These are phyloP conservation scores for Cyphomyrus plagiostoma DNA, from an alignment of 2,113 vertebrate species.

Conservation along the genomic window DNA sequence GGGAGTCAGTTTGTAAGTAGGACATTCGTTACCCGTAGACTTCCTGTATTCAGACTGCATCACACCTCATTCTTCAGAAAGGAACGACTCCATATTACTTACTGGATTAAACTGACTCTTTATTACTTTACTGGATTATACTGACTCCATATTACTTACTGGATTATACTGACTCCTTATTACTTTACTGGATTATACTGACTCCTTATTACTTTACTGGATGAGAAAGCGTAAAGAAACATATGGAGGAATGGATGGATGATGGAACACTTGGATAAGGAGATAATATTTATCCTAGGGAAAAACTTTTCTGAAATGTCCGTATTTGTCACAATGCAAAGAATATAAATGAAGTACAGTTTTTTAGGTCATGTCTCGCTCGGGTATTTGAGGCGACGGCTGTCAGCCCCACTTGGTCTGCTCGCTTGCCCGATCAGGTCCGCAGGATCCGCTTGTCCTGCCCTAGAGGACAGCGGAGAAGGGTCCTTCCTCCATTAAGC, in stretches of 20 bases:
- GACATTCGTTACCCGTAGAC: background rate
- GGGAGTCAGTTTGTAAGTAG: background rate
- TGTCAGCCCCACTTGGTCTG: background rate
- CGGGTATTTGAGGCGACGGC: background rate
- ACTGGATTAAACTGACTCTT: too few species aligned
- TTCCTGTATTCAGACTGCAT: background rate
- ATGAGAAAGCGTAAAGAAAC: background rate
- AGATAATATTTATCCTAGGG: background rate
- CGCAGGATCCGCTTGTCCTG: conserved; percentile 12
- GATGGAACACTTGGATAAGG: background rate
- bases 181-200: too few species aligned
- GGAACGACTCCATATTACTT: background rate
- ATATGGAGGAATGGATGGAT: background rate
- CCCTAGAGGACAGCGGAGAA: conserved; percentile 21
- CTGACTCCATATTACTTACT: background rate
- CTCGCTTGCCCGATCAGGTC: background rate
- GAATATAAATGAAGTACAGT: background rate
- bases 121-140: background rate
- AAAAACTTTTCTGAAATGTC: background rate
- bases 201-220: background rate
- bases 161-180: background rate
- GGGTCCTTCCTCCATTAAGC: conserved; percentile 48
- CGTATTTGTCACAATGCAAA: background rate
- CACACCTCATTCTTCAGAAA: background rate
- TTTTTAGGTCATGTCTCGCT: background rate